A percentile compares a stretch with the other conserved stretches of the same genome.
Evolutionary conservation across 2,113 vertebrate species (phyloP).

Genomic region (Pangasianodon gigas): DNA sequence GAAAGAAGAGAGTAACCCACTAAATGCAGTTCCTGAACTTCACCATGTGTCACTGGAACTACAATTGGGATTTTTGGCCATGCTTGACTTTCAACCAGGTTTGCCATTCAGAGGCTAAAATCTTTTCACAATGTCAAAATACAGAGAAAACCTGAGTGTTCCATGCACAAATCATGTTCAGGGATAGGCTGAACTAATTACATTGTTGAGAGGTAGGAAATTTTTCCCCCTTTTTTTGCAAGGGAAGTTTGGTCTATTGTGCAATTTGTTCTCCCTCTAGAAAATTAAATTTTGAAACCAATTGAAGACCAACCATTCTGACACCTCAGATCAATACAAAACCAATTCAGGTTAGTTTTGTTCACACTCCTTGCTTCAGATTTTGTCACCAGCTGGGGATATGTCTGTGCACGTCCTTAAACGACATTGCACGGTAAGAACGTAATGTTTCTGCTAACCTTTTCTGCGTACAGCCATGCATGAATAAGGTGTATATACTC

Average conservation of each 20-base stretch:
- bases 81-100: background rate
- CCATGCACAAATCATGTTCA: background rate
- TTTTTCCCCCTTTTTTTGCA: background rate
- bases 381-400: background rate
- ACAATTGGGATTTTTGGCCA: background rate
- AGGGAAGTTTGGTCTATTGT: background rate
- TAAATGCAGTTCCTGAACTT: background rate
- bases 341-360: constrained; percentile 12
- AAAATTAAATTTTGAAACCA: constrained; percentile 3
- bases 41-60: background rate
- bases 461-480: background rate
- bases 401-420: background rate
- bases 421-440: background rate
- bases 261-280: constrained; percentile 1
- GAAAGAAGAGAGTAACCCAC: background rate
- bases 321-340: constrained; percentile 17
- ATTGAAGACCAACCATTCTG: background rate
- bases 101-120: background rate
- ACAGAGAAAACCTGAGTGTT: background rate
- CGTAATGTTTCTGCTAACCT: background rate
- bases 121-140: background rate
- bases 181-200: background rate
- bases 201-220: background rate
- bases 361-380: background rate
- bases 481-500: background rate